Conservation (phyloP, 2,113 vertebrate genomes). For the Glaucomys volans region DNA sequence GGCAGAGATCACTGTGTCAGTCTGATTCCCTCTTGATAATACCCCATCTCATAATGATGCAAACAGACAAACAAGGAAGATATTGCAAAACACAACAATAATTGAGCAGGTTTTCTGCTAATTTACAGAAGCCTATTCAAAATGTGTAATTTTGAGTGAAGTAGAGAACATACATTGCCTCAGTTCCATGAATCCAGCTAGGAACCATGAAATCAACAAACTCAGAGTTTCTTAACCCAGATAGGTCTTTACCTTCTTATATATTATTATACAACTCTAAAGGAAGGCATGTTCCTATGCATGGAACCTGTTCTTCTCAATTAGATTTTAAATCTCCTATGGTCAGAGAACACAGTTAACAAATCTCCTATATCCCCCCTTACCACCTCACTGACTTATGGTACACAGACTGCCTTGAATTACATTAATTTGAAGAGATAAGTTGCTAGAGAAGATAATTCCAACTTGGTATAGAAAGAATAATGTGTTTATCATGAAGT, state of each 20-base stretch:
- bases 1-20: background rate
- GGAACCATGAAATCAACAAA: slow-evolving; percentile 38
- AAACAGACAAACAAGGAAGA: slow-evolving; percentile 14
- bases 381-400: background rate
- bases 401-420: background rate
- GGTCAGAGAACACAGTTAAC: background rate
- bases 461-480: background rate
- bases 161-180: background rate
- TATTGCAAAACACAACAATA: background rate
- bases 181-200: background rate
- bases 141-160: background rate
- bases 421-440: background rate
- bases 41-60: background rate
- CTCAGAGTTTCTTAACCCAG: background rate
- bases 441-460: background rate
- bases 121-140: slow-evolving; percentile 23
- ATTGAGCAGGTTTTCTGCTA: background rate
- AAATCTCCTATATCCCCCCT: background rate
- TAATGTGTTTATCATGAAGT: background rate
- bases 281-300: background rate
- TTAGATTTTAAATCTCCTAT: background rate
- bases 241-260: background rate
- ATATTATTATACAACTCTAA: background rate
- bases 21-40: background rate
- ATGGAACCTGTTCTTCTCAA: background rate